These are phyloP conservation scores for Brachypteracias leptosomus DNA, from an alignment of 2,113 vertebrate genomes.

Conservation along the genomic window DNA sequence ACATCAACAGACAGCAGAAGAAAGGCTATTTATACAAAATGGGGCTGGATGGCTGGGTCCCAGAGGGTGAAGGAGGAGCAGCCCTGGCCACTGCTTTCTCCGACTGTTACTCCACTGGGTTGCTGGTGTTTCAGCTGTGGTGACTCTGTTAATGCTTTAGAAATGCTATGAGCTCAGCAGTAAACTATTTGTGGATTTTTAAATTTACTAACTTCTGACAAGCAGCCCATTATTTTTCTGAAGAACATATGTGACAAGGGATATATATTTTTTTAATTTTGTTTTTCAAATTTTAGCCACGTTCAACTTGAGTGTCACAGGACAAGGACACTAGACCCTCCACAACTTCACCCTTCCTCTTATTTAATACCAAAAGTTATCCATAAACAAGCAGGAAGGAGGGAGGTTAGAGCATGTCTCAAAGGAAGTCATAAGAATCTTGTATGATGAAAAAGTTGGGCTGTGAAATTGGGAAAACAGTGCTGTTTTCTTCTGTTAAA, in stretches of 20 bases:
- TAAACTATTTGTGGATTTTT: background rate
- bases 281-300: background rate
- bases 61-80: background rate
- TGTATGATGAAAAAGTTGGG: background rate
- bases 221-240: background rate
- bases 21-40: background rate
- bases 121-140: background rate
- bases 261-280: background rate
- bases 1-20: background rate
- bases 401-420: background rate
- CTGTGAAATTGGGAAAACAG: background rate
- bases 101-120: background rate
- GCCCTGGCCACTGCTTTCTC: background rate
- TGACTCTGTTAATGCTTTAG: background rate
- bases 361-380: background rate
- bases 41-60: background rate
- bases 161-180: conserved; percentile 17
- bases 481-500: background rate
- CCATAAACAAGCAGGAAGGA: background rate
- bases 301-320: background rate
- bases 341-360: background rate
- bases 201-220: background rate
- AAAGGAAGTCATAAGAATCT: background rate
- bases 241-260: background rate
- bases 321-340: background rate